Conservation (phyloP, 2,113 vertebrate species). For the Triplophysa rosa region DNA sequence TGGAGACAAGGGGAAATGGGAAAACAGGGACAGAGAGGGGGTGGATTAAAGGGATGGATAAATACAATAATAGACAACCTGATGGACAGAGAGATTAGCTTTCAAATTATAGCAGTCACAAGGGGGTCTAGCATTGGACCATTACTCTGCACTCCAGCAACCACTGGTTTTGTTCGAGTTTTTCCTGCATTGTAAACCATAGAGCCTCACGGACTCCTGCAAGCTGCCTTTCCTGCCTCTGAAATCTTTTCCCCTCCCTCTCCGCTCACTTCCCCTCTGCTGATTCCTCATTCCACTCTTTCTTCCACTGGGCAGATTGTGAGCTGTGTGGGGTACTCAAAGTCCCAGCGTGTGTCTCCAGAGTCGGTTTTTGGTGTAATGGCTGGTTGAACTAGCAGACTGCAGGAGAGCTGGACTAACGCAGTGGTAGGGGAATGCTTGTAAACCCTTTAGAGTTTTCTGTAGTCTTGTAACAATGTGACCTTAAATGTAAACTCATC, state of each 20-base stretch:
- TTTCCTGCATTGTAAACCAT: neutral
- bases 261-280: constrained; percentile 1
- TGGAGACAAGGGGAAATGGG: constrained; percentile 3
- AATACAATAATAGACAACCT: constrained; percentile 17
- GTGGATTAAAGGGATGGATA: neutral
- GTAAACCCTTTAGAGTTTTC: neutral
- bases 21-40: neutral
- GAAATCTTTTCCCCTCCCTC: neutral
- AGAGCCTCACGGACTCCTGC: constrained; percentile 7
- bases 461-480: neutral
- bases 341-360: constrained; percentile 57
- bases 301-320: constrained; percentile 14
- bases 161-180: neutral
- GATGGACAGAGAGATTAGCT: neutral
- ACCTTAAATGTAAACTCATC: neutral
- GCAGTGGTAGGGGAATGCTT: neutral
- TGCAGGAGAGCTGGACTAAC: constrained; percentile 33
- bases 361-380: constrained; percentile 54
- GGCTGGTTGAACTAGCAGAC: constrained; percentile 39
- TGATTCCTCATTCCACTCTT: constrained; percentile 8
- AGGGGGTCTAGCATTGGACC: neutral
- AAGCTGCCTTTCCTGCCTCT: neutral
- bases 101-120: constrained; percentile 5
- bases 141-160: neutral
- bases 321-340: constrained; percentile 53